Conservation (phyloP, 2,113 vertebrate species). For the Antennarius striatus region DNA sequence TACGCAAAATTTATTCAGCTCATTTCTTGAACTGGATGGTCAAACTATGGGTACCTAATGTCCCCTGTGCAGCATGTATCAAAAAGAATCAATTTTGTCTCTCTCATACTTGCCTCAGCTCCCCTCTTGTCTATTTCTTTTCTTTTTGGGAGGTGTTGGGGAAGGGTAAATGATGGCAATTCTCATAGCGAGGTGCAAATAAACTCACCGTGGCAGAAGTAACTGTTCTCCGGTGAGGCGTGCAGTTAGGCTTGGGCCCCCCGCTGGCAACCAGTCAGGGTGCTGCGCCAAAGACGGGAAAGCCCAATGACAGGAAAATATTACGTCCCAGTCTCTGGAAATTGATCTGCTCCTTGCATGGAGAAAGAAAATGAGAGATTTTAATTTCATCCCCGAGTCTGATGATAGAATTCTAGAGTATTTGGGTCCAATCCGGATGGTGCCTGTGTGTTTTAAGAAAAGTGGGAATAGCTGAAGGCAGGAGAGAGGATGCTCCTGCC, state of each 20-base stretch:
- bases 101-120: constrained; percentile 69
- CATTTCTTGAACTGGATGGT: constrained; percentile 70
- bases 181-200: constrained; percentile 83
- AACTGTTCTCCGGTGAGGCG: constrained; percentile 80
- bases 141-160: constrained; percentile 73
- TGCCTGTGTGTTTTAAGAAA: constrained; percentile 63
- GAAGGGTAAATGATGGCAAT: constrained; percentile 84
- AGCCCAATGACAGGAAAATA: constrained; percentile 82
- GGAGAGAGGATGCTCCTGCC: constrained; percentile 54
- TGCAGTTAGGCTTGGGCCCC: constrained; percentile 75
- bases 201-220: constrained; percentile 81
- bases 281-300: constrained; percentile 78
- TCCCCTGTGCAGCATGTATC: constrained; percentile 71
- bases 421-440: constrained; percentile 65
- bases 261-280: constrained; percentile 80
- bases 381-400: constrained; percentile 79
- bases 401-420: constrained; percentile 76
- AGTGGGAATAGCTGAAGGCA: constrained; percentile 59
- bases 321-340: constrained; percentile 81
- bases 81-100: constrained; percentile 82
- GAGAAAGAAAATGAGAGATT: constrained; percentile 81
- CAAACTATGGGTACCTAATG: constrained; percentile 73
- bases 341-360: constrained; percentile 83
- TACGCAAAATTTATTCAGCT: constrained; percentile 75
- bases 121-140: constrained; percentile 76